Conservation (phyloP, 2,113 vertebrate genomes). For the Hippocampus mohnikei region DNA sequence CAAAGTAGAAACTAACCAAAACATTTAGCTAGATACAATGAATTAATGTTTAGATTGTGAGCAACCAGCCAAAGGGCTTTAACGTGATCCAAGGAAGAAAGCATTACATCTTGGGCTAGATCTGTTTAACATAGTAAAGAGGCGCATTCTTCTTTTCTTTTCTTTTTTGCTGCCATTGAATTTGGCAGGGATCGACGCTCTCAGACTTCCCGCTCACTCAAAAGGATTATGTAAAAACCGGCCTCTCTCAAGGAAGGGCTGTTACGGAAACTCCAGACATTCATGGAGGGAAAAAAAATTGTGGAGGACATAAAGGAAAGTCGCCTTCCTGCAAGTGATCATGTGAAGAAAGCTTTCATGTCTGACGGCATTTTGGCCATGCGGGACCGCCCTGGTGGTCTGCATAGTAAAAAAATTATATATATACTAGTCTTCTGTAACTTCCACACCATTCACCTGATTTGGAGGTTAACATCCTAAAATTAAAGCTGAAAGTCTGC, state of each 20-base stretch:
- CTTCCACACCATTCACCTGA: too few species aligned
- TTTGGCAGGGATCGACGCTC: conserved; percentile 13
- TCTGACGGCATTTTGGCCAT: neutral
- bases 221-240: conserved; percentile 13
- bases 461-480: too few species aligned
- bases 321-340: neutral
- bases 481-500: too few species aligned
- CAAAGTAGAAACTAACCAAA: neutral
- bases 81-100: neutral
- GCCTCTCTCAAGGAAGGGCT: conserved; percentile 5
- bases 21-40: neutral
- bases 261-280: conserved; percentile 3
- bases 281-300: neutral
- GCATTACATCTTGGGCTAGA: conserved; percentile 9
- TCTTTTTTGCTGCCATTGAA: neutral
- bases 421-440: too few species aligned
- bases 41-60: conserved; percentile 1
- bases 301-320: conserved; percentile 4
- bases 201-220: conserved; percentile 12
- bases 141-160: conserved; percentile 5
- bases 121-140: conserved; percentile 14
- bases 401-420: too few species aligned
- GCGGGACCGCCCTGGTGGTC: neutral
- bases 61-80: conserved; percentile 4
- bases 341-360: conserved; percentile 3